phyloP scores from a whole-genome alignment of 2,113 vertebrate genomes.

The Gnathonemus echidnorhynchus region DNA sequence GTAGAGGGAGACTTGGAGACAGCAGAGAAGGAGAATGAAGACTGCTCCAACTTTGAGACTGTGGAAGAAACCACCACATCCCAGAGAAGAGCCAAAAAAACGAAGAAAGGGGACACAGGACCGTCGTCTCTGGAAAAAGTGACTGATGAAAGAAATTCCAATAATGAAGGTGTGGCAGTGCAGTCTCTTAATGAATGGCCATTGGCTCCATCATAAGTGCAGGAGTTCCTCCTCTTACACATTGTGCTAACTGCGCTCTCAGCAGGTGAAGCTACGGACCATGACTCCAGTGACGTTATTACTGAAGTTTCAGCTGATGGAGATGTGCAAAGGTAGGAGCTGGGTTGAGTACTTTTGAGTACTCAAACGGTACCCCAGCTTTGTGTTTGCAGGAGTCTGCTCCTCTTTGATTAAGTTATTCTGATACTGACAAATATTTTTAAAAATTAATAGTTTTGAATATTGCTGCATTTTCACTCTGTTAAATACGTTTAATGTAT shows the following conservation, averaged over 20 bases:
- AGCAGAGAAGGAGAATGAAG: constrained; percentile 74
- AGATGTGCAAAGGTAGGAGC: constrained; percentile 39
- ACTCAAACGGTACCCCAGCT: background rate
- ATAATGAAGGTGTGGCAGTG: background rate
- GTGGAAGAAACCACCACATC: background rate
- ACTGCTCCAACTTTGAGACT: constrained; percentile 43
- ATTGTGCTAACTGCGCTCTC: background rate
- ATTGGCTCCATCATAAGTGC: background rate
- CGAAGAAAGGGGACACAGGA: constrained; percentile 39
- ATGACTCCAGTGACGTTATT: constrained; percentile 26
- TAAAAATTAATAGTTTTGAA: background rate
- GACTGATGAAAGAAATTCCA: constrained; percentile 18
- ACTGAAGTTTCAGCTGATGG: constrained; percentile 23
- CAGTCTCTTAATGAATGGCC: background rate
- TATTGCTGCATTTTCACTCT: background rate
- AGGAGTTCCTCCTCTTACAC: background rate
- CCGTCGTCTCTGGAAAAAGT: constrained; percentile 33
- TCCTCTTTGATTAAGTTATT: background rate
- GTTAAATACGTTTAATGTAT: background rate
- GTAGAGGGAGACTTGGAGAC: constrained; percentile 48
- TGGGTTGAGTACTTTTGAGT: too few species aligned
- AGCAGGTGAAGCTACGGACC: constrained; percentile 33
- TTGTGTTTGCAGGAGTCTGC: background rate
- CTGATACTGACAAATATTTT: background rate
- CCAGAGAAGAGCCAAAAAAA: constrained; percentile 62